Evolutionary conservation across 64 coral and sea anemone species (phyloP).

Genomic region (Acropora tenuis): DNA sequence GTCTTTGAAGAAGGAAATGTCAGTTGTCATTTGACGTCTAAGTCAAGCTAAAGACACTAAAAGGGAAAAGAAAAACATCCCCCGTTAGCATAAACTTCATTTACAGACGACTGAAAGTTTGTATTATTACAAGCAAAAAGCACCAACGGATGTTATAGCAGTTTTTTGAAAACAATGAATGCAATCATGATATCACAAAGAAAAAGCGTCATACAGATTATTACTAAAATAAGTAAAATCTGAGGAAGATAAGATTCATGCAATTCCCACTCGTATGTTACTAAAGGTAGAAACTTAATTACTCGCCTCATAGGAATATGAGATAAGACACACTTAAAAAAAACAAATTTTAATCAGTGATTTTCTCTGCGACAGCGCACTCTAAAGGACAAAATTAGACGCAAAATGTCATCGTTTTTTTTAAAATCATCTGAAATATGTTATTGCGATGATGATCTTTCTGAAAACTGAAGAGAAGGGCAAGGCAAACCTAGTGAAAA

Average conservation of each 20-base stretch:
- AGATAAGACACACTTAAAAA: background rate
- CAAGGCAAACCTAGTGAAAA: too few relatives aligned
- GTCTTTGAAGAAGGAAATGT: too few relatives aligned
- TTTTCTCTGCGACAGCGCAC: too few relatives aligned
- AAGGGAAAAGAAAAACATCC: background rate
- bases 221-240: background rate
- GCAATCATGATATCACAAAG: background rate
- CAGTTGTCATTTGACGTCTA: too few relatives aligned
- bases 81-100: background rate
- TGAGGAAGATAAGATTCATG: background rate
- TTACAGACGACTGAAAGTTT: background rate
- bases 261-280: background rate
- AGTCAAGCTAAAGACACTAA: too few relatives aligned
- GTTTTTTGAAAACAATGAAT: background rate
- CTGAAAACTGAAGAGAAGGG: too few relatives aligned
- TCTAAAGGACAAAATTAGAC: background rate
- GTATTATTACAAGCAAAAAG: background rate
- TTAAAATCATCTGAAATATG: too few relatives aligned
- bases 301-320: background rate
- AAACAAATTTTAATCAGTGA: background rate
- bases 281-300: background rate
- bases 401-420: too few relatives aligned
- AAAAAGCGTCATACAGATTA: background rate
- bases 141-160: background rate
- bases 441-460: too few relatives aligned